Evolutionary conservation across 2,113 vertebrate species (phyloP).

Genomic region (Thunnus maccoyii): DNA sequence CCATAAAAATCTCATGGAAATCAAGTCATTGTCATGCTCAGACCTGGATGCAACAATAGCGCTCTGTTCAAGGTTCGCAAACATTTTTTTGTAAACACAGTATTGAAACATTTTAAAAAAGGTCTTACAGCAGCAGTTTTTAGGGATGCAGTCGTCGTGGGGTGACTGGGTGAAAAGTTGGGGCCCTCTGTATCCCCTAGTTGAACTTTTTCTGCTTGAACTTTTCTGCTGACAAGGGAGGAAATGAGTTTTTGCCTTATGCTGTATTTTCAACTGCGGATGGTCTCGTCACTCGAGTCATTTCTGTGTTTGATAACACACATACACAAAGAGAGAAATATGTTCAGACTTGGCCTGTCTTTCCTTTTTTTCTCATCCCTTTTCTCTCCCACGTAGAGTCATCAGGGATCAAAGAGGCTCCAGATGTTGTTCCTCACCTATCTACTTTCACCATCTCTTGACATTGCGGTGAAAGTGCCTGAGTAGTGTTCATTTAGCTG

Average conservation of each 20-base stretch:
- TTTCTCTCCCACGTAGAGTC: constrained; percentile 50
- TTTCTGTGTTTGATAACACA: constrained; percentile 42
- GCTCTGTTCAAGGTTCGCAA: constrained; percentile 40
- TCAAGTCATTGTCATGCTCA: constrained; percentile 44
- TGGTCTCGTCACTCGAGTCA: constrained; percentile 40
- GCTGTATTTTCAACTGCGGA: constrained; percentile 32
- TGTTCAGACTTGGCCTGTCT: constrained; percentile 29
- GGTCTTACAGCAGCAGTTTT: constrained; percentile 26
- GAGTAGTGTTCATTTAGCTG: constrained; percentile 38
- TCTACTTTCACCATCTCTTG: constrained; percentile 72
- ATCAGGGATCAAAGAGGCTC: constrained; percentile 67
- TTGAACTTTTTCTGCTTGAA: constrained; percentile 50
- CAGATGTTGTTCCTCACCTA: constrained; percentile 73
- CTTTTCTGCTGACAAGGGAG: constrained; percentile 45
- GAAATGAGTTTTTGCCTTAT: constrained; percentile 32
- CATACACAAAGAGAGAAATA: constrained; percentile 47
- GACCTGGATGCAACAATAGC: constrained; percentile 51
- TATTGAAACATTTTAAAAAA: constrained; percentile 20
- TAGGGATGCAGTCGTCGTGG: neutral
- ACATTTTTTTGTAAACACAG: constrained; percentile 38
- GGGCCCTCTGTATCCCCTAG: constrained; percentile 17
- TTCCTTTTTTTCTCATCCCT: neutral
- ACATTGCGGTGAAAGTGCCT: constrained; percentile 70
- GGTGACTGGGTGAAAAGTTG: constrained; percentile 20
- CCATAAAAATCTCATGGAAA: constrained; percentile 52